These are phyloP conservation scores for Capitulum mitella DNA, from an alignment of 2,888 invertebrate species.

Conservation along the genomic window DNA sequence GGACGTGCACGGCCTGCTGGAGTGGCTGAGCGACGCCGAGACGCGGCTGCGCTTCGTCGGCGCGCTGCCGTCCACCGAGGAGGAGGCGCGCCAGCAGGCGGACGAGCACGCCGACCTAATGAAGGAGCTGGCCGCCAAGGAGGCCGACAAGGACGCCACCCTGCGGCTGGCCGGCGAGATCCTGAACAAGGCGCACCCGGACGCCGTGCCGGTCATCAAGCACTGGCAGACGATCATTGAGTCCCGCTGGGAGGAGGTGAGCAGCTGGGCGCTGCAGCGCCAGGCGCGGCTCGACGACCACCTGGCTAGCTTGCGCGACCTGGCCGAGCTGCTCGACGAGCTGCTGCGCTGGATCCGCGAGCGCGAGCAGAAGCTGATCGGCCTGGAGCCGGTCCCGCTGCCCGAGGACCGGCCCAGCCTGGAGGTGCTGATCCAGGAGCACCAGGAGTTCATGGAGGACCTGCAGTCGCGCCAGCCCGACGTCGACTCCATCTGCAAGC, in stretches of 20 bases:
- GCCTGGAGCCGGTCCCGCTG: constrained; percentile 72
- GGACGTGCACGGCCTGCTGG: constrained; percentile 85
- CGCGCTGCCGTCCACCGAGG: constrained; percentile 84
- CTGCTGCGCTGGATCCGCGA: constrained; percentile 84
- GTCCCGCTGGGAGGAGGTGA: constrained; percentile 91
- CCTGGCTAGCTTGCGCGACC: constrained; percentile 66
- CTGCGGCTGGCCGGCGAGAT: constrained; percentile 80
- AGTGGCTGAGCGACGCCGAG: constrained; percentile 94
- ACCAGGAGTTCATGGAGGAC: constrained; percentile 93
- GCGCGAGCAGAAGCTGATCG: constrained; percentile 27
- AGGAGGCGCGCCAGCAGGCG: constrained; percentile 71
- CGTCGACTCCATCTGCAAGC: constrained; percentile 91
- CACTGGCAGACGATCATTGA: constrained; percentile 98
- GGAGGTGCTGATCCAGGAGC: constrained; percentile 82
- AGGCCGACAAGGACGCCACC: constrained; percentile 76
- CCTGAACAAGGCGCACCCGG: constrained; percentile 85
- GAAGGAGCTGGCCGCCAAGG: constrained; percentile 71
- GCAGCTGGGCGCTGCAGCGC: constrained; percentile 73
- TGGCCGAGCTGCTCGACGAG: constrained; percentile 84
- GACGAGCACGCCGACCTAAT: constrained; percentile 79
- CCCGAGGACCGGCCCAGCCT: constrained; percentile 82
- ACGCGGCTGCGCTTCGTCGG: constrained; percentile 89
- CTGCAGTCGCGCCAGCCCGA: constrained; percentile 87
- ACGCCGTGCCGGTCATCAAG: constrained; percentile 91
- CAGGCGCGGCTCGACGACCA: constrained; percentile 77